Conservation (phyloP, 2,113 vertebrate genomes). For the Asarcornis scutulata region DNA sequence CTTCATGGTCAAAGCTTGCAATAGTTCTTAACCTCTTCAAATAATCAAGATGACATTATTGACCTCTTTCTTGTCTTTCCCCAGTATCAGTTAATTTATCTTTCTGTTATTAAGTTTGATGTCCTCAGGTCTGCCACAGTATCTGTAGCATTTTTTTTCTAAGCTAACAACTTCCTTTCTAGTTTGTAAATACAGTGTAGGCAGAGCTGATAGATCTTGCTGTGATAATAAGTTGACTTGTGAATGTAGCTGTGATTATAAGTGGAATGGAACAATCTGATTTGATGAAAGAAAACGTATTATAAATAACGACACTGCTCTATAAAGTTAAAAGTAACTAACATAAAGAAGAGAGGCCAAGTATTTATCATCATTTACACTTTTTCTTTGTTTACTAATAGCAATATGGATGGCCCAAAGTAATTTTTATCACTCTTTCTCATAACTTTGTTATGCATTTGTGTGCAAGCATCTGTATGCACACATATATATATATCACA, state of each 20-base stretch:
- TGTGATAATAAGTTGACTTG: conserved; percentile 52
- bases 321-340: neutral
- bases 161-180: conserved; percentile 19
- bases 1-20: conserved; percentile 11
- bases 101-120: conserved; percentile 32
- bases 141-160: conserved; percentile 16
- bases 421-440: neutral
- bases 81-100: conserved; percentile 23
- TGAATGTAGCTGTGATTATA: conserved; percentile 52
- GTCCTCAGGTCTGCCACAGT: neutral
- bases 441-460: neutral
- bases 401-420: neutral
- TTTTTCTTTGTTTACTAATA: neutral
- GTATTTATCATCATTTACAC: neutral
- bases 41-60: conserved; percentile 8
- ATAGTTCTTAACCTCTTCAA: conserved; percentile 12
- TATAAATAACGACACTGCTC: neutral
- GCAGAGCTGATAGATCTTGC: conserved; percentile 48
- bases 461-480: accelerated
- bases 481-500: neutral
- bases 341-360: neutral
- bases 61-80: conserved; percentile 2
- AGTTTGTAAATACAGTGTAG: conserved; percentile 58
- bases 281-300: conserved; percentile 15
- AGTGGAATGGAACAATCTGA: conserved; percentile 23